Percentiles rank a stretch among this genome's conserved stretches.
These are phyloP conservation scores for Pachyuromys duprasi DNA, from an alignment of 2,797 vertebrate genomes.

Conservation along the genomic window DNA sequence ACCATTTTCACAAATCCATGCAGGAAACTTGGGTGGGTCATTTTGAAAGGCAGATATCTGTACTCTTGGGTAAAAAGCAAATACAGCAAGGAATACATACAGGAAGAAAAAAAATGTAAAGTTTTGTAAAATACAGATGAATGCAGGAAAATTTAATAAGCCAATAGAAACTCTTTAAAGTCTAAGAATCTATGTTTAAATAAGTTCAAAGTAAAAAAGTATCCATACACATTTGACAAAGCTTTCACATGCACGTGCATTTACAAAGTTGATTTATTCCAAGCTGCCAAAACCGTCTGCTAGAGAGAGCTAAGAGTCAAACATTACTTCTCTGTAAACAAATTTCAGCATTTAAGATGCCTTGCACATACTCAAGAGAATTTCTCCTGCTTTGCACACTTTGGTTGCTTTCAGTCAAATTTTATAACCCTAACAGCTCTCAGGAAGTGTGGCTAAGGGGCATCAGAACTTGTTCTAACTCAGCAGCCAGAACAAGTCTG, in stretches of 20 bases:
- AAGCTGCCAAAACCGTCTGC: not conserved
- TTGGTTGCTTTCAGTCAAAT: not conserved
- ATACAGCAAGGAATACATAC: not conserved
- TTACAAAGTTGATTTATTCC: conserved; percentile 7
- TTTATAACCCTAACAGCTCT: not conserved
- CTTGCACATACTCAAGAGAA: not conserved
- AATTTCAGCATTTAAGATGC: not conserved
- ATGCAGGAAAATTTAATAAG: not conserved
- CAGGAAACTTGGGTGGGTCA: not conserved
- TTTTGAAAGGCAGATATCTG: not conserved
- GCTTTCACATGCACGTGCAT: rapidly evolving
- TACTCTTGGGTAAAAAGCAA: not conserved
- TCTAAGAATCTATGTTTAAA: not conserved
- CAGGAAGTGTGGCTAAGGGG: not conserved
- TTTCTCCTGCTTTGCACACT: not conserved
- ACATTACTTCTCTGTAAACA: not conserved
- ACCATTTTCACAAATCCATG: not conserved
- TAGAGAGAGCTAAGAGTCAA: not conserved
- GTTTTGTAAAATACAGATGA: not conserved
- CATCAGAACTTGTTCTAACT: not conserved
- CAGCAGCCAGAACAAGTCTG: not conserved
- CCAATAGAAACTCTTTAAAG: not conserved
- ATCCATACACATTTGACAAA: not conserved
- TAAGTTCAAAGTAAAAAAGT: not conserved
- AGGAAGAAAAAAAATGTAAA: not conserved